Conservation (phyloP, 2,888 invertebrate genomes). For the Ypsolopha scabrella region DNA sequence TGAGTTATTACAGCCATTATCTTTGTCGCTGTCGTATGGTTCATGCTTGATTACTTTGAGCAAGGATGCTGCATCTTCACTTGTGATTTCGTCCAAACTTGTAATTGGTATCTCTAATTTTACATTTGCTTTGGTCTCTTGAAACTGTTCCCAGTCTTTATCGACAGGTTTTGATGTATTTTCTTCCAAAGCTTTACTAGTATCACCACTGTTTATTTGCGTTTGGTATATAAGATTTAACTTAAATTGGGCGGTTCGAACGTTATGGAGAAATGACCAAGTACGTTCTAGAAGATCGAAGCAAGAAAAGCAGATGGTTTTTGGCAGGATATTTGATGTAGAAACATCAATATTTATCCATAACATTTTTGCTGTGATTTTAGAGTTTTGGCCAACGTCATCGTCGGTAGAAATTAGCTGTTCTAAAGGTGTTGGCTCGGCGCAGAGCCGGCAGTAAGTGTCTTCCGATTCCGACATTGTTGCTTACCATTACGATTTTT, state of each 20-base stretch:
- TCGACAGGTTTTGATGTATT: slow-evolving; percentile 39
- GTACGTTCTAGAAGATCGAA: slow-evolving; percentile 55
- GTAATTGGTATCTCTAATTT: slow-evolving; percentile 29
- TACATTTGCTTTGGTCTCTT: slow-evolving; percentile 32
- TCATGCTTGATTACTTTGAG: slow-evolving; percentile 10
- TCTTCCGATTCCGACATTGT: slow-evolving; percentile 37
- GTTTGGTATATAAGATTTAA: slow-evolving; percentile 27
- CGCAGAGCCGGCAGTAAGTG: slow-evolving; percentile 51
- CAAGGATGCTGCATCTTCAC: neutral
- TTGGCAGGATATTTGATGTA: slow-evolving; percentile 31
- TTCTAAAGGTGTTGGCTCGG: slow-evolving; percentile 41
- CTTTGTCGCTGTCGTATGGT: slow-evolving; percentile 9
- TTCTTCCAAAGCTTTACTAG: slow-evolving; percentile 13
- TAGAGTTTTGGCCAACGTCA: slow-evolving; percentile 42
- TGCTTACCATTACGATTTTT: neutral
- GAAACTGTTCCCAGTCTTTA: slow-evolving; percentile 43
- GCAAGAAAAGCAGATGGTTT: slow-evolving; percentile 53
- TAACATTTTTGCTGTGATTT: slow-evolving; percentile 43
- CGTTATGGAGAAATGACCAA: slow-evolving; percentile 47
- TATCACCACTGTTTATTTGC: slow-evolving; percentile 14
- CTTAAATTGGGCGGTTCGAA: slow-evolving; percentile 45
- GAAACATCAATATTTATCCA: slow-evolving; percentile 57
- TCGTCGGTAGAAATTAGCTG: slow-evolving; percentile 45
- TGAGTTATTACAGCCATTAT: slow-evolving; percentile 23
- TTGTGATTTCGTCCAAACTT: slow-evolving; percentile 17